phyloP scores from a whole-genome alignment of 2,113 vertebrate species.

The Lasiurus cinereus region DNA sequence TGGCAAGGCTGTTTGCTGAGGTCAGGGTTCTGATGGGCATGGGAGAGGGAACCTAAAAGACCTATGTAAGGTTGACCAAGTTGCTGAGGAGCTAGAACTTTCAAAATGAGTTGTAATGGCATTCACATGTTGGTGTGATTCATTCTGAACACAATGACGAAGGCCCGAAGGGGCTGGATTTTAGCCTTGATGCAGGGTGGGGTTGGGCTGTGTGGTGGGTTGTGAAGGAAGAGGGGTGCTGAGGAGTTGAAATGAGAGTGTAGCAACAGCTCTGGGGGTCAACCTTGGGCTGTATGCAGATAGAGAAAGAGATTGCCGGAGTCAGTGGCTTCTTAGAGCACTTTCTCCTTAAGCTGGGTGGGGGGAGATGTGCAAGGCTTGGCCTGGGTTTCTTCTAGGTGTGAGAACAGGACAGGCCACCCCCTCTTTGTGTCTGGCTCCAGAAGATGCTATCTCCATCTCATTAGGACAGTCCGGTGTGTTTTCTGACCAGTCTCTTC shows the following conservation, averaged over 20 bases:
- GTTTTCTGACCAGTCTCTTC: background rate
- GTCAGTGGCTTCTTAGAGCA: background rate
- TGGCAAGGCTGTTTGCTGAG: background rate
- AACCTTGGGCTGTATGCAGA: background rate
- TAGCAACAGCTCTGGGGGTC: background rate
- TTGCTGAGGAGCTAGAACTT: background rate
- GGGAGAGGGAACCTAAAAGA: background rate
- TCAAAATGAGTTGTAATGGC: background rate
- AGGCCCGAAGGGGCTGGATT: background rate
- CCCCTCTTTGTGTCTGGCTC: background rate
- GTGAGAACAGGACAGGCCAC: background rate
- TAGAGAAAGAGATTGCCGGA: background rate
- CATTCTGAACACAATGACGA: background rate
- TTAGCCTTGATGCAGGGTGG: background rate
- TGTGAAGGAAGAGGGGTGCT: background rate
- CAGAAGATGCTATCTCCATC: background rate
- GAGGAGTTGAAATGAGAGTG: background rate
- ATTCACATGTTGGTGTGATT: background rate
- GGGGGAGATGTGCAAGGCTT: background rate
- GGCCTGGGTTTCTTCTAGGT: background rate
- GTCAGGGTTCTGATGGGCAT: rapidly evolving
- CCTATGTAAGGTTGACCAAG: background rate
- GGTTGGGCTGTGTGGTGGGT: background rate
- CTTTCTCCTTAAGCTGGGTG: background rate
- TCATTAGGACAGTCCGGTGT: background rate